Evolutionary conservation across 2,113 vertebrate genomes (phyloP).

Genomic region (Craseonycteris thonglongyai): DNA sequence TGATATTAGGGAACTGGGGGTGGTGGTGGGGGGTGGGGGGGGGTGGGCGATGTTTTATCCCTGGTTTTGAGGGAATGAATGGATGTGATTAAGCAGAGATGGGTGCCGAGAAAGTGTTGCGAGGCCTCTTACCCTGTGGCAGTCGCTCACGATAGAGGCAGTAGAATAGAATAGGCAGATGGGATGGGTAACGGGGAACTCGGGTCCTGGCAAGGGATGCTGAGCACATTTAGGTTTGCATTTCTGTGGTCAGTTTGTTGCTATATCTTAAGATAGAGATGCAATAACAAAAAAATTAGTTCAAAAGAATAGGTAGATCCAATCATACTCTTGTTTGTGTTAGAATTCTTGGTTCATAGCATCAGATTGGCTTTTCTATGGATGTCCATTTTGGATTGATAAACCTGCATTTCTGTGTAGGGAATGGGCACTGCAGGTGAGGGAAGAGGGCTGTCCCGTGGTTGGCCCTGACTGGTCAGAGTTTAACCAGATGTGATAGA

Average conservation of each 20-base stretch:
- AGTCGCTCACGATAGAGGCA: neutral
- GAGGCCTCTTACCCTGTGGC: neutral
- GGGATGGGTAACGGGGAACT: neutral
- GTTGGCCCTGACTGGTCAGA: neutral
- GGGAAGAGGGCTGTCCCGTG: neutral
- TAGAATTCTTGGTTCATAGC: neutral
- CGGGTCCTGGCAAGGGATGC: neutral
- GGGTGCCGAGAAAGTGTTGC: neutral
- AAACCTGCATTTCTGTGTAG: neutral
- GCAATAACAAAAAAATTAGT: neutral
- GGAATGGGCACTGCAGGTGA: neutral
- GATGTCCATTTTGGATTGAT: neutral
- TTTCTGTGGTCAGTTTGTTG: neutral
- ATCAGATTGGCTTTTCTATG: neutral
- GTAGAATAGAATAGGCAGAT: neutral
- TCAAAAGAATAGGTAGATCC: neutral
- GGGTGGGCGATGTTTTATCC: no score
- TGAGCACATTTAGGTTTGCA: neutral
- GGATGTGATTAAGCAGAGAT: neutral
- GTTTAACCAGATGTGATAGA: neutral
- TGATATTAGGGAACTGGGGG: neutral
- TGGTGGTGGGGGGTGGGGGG: no score
- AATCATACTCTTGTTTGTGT: neutral
- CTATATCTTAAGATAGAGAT: neutral
- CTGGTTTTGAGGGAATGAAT: neutral